phyloP scores from a whole-genome alignment of 2,888 invertebrate species.

The Ophion obscuratus region DNA sequence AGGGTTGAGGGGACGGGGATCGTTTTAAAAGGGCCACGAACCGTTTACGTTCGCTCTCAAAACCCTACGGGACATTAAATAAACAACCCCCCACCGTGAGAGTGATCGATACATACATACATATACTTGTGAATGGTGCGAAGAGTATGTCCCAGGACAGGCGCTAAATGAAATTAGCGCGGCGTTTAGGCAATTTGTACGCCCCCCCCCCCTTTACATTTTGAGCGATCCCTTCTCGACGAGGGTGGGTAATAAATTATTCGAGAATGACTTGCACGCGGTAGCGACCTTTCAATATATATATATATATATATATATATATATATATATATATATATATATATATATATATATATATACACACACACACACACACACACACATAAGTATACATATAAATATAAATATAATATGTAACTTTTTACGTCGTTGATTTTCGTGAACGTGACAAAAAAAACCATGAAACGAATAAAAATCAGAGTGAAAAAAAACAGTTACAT shows the following conservation, averaged over 20 bases:
- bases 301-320: neutral
- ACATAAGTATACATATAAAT: neutral
- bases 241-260: constrained; percentile 81
- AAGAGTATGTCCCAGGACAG: constrained; percentile 69
- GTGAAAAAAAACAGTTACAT: neutral
- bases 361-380: too few relatives aligned
- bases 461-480: neutral
- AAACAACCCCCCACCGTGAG: constrained; percentile 78
- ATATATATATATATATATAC: too few relatives aligned
- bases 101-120: constrained; percentile 49
- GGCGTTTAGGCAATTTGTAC: constrained; percentile 81
- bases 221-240: constrained; percentile 74
- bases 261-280: constrained; percentile 80
- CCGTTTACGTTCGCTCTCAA: constrained; percentile 30
- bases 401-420: too few relatives aligned
- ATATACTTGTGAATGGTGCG: constrained; percentile 20
- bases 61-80: constrained; percentile 70
- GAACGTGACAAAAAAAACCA: neutral
- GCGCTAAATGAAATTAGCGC: constrained; percentile 83
- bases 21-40: constrained; percentile 43
- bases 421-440: neutral
- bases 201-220: constrained; percentile 73
- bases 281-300: constrained; percentile 13
- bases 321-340: too few relatives aligned
- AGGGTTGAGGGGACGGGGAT: constrained; percentile 41